Evolutionary conservation across 2,113 vertebrate genomes (phyloP), one percentile per base, ranked within the genome.

Genomic region (Hepsetus odoe): DNA sequence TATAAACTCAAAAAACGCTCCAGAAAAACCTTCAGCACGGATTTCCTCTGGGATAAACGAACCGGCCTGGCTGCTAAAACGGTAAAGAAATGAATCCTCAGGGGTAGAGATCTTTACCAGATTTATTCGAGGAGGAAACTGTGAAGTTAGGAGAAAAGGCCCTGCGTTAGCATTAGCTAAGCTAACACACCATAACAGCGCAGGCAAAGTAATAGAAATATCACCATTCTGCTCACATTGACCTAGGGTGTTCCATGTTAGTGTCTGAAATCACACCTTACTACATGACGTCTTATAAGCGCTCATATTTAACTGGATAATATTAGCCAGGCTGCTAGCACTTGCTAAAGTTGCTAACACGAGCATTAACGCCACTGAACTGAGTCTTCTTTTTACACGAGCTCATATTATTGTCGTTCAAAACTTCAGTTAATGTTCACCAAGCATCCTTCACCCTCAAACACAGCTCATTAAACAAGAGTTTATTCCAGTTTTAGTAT

Each of bases 31-130:
- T 93, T 91, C 91, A 97, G 90, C 94, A 98, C 97, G 96, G 96
- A 98, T 94, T 98, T 98, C 94, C 89, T 98, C 92, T 98, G 96
- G 97, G 96, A 98, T 90, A 98, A 96, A 84, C 95, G 94, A 53
- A 98, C 97, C 72, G 96, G 97, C 90, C 95, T 97, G 93, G 95
- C 97, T 90, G 97, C 97, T 92, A 96, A 95, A 93, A 96, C 94
- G 97, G 97, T 97, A 92, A 92, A 8, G 20, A n/a, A 20, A 42
- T 20, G 20, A 38, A 22, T 20, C 4, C 28, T 62, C 1, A 7
- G 10, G 22, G 20, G 12, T 38, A 13, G 35, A 65, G 20, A 65
- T n/a, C 32, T 65, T 20, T 38, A 12, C 18, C 32, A 22, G 32
- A 12, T 65, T 38, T 65, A 10, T 24, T 0, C 10, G 7, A 55